A percentile compares a stretch with the other conserved stretches of the same genome.
phyloP scores from a whole-genome alignment of 2,797 vertebrate species.

The Gorsachius magnificus region DNA sequence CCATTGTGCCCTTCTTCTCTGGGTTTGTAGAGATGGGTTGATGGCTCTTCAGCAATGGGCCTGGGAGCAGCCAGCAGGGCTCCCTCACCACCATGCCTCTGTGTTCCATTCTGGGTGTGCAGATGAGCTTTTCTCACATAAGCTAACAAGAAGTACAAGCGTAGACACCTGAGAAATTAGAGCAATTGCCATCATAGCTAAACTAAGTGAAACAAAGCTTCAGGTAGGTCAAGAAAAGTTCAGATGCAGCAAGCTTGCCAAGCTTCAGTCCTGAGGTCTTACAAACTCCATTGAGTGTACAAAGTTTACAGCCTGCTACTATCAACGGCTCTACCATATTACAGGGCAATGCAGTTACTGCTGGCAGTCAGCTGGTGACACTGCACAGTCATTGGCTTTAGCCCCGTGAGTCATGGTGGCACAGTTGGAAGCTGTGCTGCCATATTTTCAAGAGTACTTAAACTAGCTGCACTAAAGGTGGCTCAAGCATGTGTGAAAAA shows the following conservation, averaged over 20 bases:
- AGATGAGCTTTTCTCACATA: neutral
- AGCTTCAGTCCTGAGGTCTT: neutral
- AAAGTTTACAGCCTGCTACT: neutral
- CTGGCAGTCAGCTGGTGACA: neutral
- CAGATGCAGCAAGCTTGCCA: neutral
- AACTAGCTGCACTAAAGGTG: neutral
- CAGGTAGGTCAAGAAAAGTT: neutral
- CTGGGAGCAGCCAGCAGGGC: neutral
- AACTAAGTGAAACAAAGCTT: neutral
- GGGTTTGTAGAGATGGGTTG: neutral
- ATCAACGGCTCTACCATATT: neutral
- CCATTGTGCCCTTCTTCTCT: neutral
- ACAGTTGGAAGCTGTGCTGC: neutral
- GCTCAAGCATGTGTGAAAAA: neutral
- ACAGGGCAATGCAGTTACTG: neutral
- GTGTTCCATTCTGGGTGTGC: neutral
- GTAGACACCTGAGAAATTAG: neutral
- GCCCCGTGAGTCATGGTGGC: neutral
- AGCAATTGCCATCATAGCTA: neutral
- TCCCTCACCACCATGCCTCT: neutral
- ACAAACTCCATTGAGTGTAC: neutral
- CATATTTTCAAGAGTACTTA: neutral
- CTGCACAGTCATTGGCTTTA: neutral
- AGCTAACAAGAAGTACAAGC: neutral
- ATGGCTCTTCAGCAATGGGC: fast-evolving